Percentiles rank a stretch among this genome's conserved stretches.
Evolutionary conservation across 2,888 invertebrate genomes (phyloP).

Genomic region (Heliconius charithonia): DNA sequence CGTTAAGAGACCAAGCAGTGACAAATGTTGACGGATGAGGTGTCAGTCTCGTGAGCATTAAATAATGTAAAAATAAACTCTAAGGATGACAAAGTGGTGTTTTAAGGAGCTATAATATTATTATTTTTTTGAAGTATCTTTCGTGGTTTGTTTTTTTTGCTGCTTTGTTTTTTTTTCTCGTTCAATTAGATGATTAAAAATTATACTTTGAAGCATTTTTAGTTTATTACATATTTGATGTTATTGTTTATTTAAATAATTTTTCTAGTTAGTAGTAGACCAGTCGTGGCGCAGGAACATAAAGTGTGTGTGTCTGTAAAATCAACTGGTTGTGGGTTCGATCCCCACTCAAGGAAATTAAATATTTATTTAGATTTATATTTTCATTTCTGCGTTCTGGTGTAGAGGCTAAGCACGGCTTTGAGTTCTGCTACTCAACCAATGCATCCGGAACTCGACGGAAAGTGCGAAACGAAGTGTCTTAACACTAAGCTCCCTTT

Average conservation of each 20-base stretch:
- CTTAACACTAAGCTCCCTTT: too few species aligned
- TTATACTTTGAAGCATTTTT: neutral
- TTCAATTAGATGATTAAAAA: neutral
- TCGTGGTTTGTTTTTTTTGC: neutral
- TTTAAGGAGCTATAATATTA: constrained; percentile 18
- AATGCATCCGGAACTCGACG: too few species aligned
- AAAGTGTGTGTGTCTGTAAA: too few species aligned
- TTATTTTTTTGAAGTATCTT: constrained; percentile 10
- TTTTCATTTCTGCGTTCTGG: too few species aligned
- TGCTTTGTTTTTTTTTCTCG: neutral
- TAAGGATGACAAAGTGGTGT: constrained; percentile 29
- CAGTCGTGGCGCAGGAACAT: too few species aligned
- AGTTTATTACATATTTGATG: neutral
- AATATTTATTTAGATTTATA: too few species aligned
- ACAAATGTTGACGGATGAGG: constrained; percentile 31
- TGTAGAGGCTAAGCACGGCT: too few species aligned
- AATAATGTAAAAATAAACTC: constrained; percentile 28
- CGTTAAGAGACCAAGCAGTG: constrained; percentile 24
- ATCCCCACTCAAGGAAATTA: too few species aligned
- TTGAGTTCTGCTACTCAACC: too few species aligned
- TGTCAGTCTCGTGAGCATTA: constrained; percentile 30
- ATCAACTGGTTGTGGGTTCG: too few species aligned
- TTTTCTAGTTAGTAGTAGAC: neutral
- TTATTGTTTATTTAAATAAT: neutral
- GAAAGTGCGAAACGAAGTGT: too few species aligned